Evolutionary conservation across 2,113 vertebrate species (phyloP).

Genomic region (Periophthalmodon schlosseri): DNA sequence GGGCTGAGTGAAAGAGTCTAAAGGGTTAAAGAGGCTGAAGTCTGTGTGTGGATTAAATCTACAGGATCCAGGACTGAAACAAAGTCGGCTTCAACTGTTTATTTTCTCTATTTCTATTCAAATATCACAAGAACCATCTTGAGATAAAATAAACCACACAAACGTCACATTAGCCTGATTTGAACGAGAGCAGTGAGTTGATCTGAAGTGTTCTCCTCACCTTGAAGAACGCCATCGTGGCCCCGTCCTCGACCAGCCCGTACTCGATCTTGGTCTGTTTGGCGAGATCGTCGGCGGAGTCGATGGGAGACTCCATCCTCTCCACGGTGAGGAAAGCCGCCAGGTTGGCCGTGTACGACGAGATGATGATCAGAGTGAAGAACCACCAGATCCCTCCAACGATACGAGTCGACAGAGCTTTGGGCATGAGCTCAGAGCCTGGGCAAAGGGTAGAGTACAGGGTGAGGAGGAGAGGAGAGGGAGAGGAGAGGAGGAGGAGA

Average conservation of each 20-base stretch:
- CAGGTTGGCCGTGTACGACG: conserved; percentile 98
- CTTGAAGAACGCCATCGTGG: conserved; percentile 99
- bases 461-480: conserved; percentile 47
- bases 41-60: no score
- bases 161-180: no score
- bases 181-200: no score
- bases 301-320: conserved; percentile 97
- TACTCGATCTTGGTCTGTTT: conserved; percentile 99
- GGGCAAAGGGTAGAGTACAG: conserved; percentile 80
- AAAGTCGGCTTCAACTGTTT: no score
- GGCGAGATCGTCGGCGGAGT: conserved; percentile 96
- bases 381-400: conserved; percentile 99
- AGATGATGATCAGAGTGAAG: conserved; percentile 99
- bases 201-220: conserved; percentile 56
- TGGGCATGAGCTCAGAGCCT: conserved; percentile 99
- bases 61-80: no score
- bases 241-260: conserved; percentile 92
- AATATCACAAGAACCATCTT: no score
- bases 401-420: conserved; percentile 99
- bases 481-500: conserved; percentile 4
- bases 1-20: no score
- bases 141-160: no score
- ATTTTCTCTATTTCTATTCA: no score
- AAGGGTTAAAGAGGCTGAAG: no score
- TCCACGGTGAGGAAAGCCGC: conserved; percentile 99